Base-by-base conservation (phyloP, 2,113 vertebrate genomes). In the Origma solitaria region DNA sequence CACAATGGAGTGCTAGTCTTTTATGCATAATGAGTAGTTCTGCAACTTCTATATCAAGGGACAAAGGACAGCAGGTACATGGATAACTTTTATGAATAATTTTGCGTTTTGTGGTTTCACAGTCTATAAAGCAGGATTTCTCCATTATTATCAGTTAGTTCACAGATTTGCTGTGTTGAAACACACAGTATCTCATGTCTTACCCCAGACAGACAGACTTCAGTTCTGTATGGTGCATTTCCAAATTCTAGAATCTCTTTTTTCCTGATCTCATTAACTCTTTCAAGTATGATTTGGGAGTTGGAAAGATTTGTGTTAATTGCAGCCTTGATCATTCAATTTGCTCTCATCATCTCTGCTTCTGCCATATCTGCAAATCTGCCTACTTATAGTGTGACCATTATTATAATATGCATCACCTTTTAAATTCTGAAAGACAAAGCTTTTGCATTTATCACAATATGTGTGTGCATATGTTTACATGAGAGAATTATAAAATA, bases 101-200 rank as follows among this genome's bases (percentile, higher is more conserved):
- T 30, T 13, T 54, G 21, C 11, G 44, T 27, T 38, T 77, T 13
- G 3, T 38, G 9, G 5, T 38, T 80, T 82, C 83, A 20, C 8
- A 64, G 47, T 45, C 31, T 60, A 31, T 13, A 91, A 50, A 58
- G 23, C 9, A 49, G 24, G 11, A n/a, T 61, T 69, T 94, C 8
- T 69, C 22, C 20, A 9, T 40, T 65, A 18, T 49, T 47, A 40
- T 4, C 6, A 30, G 31, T 83, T n/a, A 72, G 19, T 54, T 85
- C 50, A 76, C 17, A 33, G 15, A 49, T 51, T 40, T 77, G 4
- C 15, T 69, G 7, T 51, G 11, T 11, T 82, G 68, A 72, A 88
- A 54, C 1, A 8, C 10, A 13, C 9, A 24, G 4, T 37, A 3
- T 50, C 10, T 80, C 19, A 15, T 2, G 0, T n/a, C 31, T 69